Base-by-base conservation (phyloP, 2,888 invertebrate genomes). In the Lysandra bellargus region DNA sequence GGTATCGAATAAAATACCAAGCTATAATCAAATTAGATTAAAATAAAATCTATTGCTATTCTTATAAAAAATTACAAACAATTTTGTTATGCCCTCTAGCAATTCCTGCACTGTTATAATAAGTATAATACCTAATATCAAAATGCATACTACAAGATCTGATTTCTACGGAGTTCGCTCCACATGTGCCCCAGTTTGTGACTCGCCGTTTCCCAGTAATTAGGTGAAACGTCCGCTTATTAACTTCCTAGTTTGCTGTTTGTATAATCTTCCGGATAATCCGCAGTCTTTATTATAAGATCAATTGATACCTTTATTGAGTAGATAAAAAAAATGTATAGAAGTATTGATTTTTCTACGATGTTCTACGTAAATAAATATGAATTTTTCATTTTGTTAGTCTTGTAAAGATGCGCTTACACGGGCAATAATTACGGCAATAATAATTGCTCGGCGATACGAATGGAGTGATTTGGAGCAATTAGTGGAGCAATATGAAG, bases 161-260 rank as follows among this genome's bases (percentile, higher is more conserved):
- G 69, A 69, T 69, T 64, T 69, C 69, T 17, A 37, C 33, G 6
- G 37, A 69, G 69, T 37, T 69, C 1, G 69, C 33, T 12, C 69
- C 33, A 33, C 33, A 69, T 69, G 69, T 69, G 69, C 69, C 33
- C 69, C 17, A 69, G 69, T 69, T 69, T 14, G 33, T 37, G 37
- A 12, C 69, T 33, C 69, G 6, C 64, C 4, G 64, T 61, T n/a
- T n/a, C n/a, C 23, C 9, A 64, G 30, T 69, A 69, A 69, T 69
- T 69, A 69, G 69, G 69, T 69, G 69, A 69, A 69, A 33, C 69
- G 69, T 33, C 37, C 69, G 69, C 69, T 69, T 69, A 69, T 33
- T 69, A 69, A 69, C 33, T 69, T 69, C 12, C 33, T 12, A 7
- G 37, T 37, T 69, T 61, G 14, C 61, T 61, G 23, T 23, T 61